Base-by-base conservation (phyloP, 1,140 invertebrate genomes). In the Heliconius hewitsoni region DNA sequence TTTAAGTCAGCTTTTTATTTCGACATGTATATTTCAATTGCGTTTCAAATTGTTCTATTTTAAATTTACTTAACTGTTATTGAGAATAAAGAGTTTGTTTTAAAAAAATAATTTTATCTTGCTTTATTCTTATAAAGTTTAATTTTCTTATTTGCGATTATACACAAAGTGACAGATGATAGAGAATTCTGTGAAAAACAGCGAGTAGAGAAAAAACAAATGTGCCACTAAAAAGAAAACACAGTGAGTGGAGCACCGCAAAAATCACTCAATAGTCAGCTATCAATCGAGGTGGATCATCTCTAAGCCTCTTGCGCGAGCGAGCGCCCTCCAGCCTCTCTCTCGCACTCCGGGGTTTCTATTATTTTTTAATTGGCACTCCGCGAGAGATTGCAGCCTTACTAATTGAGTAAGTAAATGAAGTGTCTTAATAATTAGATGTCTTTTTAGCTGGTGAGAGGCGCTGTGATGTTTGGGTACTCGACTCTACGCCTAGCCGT, bases 281-380 rank as follows among this genome's bases (percentile, higher is more conserved):
- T 87, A 87, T 89, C 86, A 90, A 91, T 90, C 85, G 87, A 85
- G 60, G 79, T 79, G 85, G 85, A 89, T 87, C 89, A 90, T 91
- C 86, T 89, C 89, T 89, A 89, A 91, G 86, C 85, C 89, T 88
- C 89, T 92, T 81, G 84, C 86, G 85, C 82, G 85, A 88, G 87
- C 84, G 84, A 86, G 83, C 82, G 79, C 86, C 81, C 86, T 91
- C 88, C 73, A 90, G 42, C 82, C 73, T 92, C 90, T 91, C 90
- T 80, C 90, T 91, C 90, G 84, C 87, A 91, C 89, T 81, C 85
- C 81, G 87, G 82, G 87, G 85, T 81, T 85, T 89, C 91, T 92
- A 91, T 91, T 92, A 92, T 92, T 92, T 93, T 92, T 93, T 93
- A 93, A 93, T 93, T 93, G 92, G 92, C 88, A 91, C 91, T 94